Base-by-base conservation (phyloP, 2,797 vertebrate species). In the Coregonus ussuriensis region DNA sequence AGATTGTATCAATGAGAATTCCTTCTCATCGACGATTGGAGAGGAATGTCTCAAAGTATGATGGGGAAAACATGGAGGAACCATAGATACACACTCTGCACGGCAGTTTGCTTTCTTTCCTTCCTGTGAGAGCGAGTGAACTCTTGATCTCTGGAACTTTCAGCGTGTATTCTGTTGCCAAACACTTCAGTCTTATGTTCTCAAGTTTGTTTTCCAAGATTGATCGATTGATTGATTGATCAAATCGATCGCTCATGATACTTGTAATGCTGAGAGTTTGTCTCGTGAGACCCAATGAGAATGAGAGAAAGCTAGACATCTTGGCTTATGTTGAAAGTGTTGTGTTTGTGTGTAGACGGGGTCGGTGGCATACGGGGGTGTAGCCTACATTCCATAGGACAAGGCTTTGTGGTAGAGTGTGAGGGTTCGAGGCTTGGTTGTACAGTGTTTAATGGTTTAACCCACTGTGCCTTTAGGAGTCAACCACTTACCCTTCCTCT, bases 71-170 rank as follows among this genome's bases (percentile, higher is more conserved):
- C 71, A 82, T 89, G 79, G 82, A 71, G 62, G 83, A 62, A 62
- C 56, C 56, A 62, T 63, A 25, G n/a, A 25, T 63, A 29, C 21
- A 63, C 21, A 29, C 59, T 70, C 62, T 62, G 71, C 78, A 79
- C 1, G 77, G 86, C 89, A 88, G 86, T 87, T 92, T 87, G 81
- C 53, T 91, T 89, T 91, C 79, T 92, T 88, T 82, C 59, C 89
- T 89, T 91, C 79, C 56, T 76, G 83, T 85, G 62, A 25, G 25
- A 25, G 25, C 25, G 25, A 63, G 59, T 13, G 59, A 63, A 63
- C 59, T 62, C 6, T 62, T 21, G 71, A 82, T 63, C n/a, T 56
- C 77, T 70, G 25, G 33, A 76, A 74, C 51, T 15, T 13, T 81
- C 31, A 63, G 41, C 53, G 54, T 62, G 25, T 29, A 65, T 79